Base-by-base conservation (phyloP, 2,888 invertebrate genomes). In the Metallyticus violacea region DNA sequence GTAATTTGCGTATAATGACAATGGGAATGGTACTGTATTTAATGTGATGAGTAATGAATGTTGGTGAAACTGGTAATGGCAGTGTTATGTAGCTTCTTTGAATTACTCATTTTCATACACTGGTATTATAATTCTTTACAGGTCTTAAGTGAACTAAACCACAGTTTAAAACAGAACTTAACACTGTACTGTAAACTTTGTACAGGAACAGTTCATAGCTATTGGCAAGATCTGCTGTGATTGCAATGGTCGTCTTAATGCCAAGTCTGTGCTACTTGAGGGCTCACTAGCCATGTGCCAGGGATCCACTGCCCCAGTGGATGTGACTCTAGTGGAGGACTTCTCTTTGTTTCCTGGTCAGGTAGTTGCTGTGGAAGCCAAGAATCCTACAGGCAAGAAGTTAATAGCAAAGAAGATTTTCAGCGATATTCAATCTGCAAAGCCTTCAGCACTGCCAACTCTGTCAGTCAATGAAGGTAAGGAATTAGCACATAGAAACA, bases 311-410 rank as follows among this genome's bases (percentile, higher is more conserved):
- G 90, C 92, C 7, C 90, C 90, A 9, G 88, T 95, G 76, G 94
- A 94, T 90, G 90, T 95, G 6, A 91, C 91, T 7, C 91, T 92
- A 77, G 88, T 94, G 1, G 91, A 93, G 83, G 93, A 94, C 88
- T 96, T 94, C 90, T 94, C 96, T 0, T 90, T 97, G 87, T 97
- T 96, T 90, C 95, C 96, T 27, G 97, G 97, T 0, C 97, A 97
- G 93, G 93, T 96, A 83, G 94, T 97, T 9, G 95, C 95, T 79
- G 93, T 96, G 88, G 94, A 95, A 85, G 97, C 97, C 0, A 92
- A 93, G 6, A 97, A 97, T 91, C 94, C 94, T 0, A 94, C 94
- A 26, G 96, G 96, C 0, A 94, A 94, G 89, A 93, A 92, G 86
- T 93, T 98, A 88, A 91, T 95, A 26, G 96, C 95, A 0, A 93